phyloP scores from a whole-genome alignment of 2,888 invertebrate genomes.

The Bugulina stolonifera region DNA sequence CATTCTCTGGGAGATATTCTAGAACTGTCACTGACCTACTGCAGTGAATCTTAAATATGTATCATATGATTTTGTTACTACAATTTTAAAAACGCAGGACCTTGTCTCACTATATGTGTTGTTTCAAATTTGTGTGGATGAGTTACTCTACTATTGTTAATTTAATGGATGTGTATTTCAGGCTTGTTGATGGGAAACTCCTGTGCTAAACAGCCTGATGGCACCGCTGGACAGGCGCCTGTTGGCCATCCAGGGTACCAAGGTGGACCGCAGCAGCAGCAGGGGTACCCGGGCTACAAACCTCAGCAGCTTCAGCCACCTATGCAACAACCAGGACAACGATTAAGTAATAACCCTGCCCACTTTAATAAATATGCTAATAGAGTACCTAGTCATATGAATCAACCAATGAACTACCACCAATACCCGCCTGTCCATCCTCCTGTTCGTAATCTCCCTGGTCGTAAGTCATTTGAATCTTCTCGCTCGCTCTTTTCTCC shows the following conservation, averaged over 20 bases:
- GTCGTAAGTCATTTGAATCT: background rate
- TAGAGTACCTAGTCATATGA: background rate
- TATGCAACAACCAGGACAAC: background rate
- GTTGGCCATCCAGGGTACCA: background rate
- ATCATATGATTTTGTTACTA: no score
- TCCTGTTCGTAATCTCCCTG: background rate
- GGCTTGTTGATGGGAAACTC: slow-evolving; percentile 20
- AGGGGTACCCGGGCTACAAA: no score
- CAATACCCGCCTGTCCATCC: background rate
- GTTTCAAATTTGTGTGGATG: no score
- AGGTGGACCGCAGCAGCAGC: background rate
- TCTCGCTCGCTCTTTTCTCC: background rate
- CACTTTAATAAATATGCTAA: background rate
- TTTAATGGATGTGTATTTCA: no score
- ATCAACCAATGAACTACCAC: no score
- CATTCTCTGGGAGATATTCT: no score
- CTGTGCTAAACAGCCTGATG: background rate
- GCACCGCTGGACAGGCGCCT: background rate
- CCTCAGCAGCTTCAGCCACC: background rate
- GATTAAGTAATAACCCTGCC: slow-evolving; percentile 13
- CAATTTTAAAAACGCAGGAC: no score
- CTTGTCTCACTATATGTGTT: no score
- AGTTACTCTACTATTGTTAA: no score
- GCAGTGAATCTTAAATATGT: no score
- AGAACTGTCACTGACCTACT: no score